Base-by-base conservation (phyloP, 2,113 vertebrate species). In the Cyrtonyx montezumae region DNA sequence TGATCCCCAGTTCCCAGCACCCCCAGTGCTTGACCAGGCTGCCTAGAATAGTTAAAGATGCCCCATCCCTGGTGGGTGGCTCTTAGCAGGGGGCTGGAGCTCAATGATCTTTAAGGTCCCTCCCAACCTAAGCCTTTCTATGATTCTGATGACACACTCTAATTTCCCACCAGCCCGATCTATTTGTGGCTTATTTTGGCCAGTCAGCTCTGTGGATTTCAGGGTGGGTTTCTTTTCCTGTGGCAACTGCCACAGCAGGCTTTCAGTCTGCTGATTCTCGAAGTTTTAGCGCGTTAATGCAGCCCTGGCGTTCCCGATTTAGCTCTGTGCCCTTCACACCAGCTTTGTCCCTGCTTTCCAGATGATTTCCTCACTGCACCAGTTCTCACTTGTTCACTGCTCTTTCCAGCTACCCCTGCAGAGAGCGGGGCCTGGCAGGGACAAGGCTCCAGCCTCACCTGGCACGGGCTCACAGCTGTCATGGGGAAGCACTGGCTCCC, bases 261-360 rank as follows among this genome's bases (percentile, higher is more conserved):
- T 90, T 76, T 75, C 61, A 76, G 74, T 32, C 53, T 95, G 91
- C 91, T 92, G 90, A 91, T 93, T 90, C 30, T 26, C 42, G 80
- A 82, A 93, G 84, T 79, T 94, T 90, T 67, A 76, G 61, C 71
- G 36, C 71, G 79, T 80, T 91, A 94, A 94, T 12, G 3, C 76
- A 93, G 87, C 65, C 71, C 71, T 59, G 28, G 78, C 21, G 42
- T 79, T 76, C 87, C 67, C 7, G 45, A 68, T 75, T 94, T 74
- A 85, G 94, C 58, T 96, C 86, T 1, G 0, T 91, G 87, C 55
- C 92, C 90, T 93, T 96, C 90, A 63, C 67, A 34, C 49, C 4
- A 0, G 95, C 85, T 94, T 87, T 86, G 88, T 86, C 85, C 73
- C 88, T 92, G 71, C 45, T 45, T 69, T 68, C 2, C 0, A 68